Base-by-base conservation (phyloP, 2,113 vertebrate genomes). In the Dasyornis broadbenti region DNA sequence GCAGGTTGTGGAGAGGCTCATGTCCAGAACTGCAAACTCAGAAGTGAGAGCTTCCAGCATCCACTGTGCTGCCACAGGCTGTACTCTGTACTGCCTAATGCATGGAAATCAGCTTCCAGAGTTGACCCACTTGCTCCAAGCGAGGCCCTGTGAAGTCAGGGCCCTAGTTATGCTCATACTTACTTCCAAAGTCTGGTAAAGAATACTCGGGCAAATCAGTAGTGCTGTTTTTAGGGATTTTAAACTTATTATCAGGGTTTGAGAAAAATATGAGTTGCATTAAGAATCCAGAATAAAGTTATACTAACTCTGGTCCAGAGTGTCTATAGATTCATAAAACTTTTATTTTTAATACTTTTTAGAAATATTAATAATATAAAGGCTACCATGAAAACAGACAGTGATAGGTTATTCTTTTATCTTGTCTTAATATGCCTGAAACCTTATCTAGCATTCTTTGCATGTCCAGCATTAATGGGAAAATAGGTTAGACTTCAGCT, bases 1-100 rank as follows among this genome's bases (percentile, higher is more conserved):
- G 28, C 47, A 54, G 35, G 10, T 2, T 50, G 27, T 28, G n/a
- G 22, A 61, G 31, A 31, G 28, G n/a, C 3, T 90, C 64, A 21
- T 17, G 12, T 16, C 13, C 45, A 83, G 71, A 92, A 28, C 54
- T 54, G 54, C 59, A 89, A 52, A 82, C 31, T 37, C 61, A 69
- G 49, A 88, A 69, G 8, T 1, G 9, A 77, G 54, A 86, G 44
- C 8, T 50, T 86, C 50, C 77, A 73, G 30, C 31, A 94, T 5
- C 14, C 37, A 23, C 23, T 45, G n/a, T 33, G 37, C 66, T 64
- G n/a, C 33, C 0, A 0, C 35, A 69, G 57, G 24, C 40, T 56
- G 16, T 31, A 19, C 10, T 59, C 63, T 69, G 33, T 20, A 13
- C 40, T 44, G 35, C 49, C 33, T 66, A 50, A 57, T 0, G 0